A percentile compares a stretch with the other conserved stretches of the same genome.
phyloP scores from a whole-genome alignment of 2,797 vertebrate genomes.

The Rhinoraja longicauda region DNA sequence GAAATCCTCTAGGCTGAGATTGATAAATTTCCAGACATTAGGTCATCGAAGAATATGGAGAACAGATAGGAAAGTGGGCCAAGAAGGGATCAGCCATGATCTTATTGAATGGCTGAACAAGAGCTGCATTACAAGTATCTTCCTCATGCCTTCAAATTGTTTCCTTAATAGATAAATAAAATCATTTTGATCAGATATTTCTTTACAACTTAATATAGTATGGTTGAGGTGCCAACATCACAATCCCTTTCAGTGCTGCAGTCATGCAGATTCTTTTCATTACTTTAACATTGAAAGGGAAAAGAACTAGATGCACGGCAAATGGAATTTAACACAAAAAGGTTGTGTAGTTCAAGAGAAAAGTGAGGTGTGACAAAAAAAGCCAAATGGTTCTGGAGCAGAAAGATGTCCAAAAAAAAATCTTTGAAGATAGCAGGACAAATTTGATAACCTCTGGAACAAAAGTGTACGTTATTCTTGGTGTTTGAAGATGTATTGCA shows the following conservation, averaged over 20 bases:
- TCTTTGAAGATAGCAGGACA: not conserved
- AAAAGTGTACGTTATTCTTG: too few species aligned
- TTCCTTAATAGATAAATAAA: not conserved
- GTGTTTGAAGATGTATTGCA: too few species aligned
- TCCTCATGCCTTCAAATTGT: not conserved
- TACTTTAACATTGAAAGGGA: not conserved
- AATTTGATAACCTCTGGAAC: not conserved
- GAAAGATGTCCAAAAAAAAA: not conserved
- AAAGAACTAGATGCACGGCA: not conserved
- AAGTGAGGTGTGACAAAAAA: not conserved
- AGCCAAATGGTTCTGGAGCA: not conserved
- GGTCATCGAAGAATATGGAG: too few species aligned
- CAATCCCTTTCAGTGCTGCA: not conserved
- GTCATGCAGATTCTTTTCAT: not conserved
- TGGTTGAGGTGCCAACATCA: not conserved
- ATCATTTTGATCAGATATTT: not conserved
- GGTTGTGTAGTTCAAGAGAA: not conserved
- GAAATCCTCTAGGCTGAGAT: too few species aligned
- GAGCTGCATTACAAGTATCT: too few species aligned
- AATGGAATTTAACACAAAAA: not conserved
- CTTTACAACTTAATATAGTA: not conserved
- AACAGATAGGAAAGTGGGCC: too few species aligned
- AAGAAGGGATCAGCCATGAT: too few species aligned
- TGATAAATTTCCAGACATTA: too few species aligned
- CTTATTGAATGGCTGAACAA: too few species aligned